phyloP scores from a whole-genome alignment of 2,113 vertebrate genomes.

The Cynoglossus semilaevis region DNA sequence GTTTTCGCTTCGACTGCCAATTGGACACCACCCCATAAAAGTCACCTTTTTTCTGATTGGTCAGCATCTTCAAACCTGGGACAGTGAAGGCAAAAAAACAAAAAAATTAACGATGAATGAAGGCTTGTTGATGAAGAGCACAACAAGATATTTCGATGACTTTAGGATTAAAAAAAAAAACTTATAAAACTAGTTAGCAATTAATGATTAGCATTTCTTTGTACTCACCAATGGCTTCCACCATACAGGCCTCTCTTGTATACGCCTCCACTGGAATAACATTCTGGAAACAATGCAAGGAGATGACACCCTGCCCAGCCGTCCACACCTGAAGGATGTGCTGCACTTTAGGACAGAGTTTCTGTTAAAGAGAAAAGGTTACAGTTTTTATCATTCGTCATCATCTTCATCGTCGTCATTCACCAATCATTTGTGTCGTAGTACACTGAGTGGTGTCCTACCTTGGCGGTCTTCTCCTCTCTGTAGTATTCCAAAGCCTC shows the following conservation, averaged over 20 bases:
- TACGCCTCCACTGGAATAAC: constrained; percentile 86
- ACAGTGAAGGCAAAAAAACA: constrained; percentile 4
- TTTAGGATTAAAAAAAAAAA: no score
- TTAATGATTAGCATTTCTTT: no score
- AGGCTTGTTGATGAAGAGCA: no score
- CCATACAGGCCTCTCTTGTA: constrained; percentile 86
- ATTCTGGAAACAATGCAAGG: constrained; percentile 91
- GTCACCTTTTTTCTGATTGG: constrained; percentile 86
- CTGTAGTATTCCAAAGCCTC: constrained; percentile 80
- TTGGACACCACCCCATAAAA: constrained; percentile 81
- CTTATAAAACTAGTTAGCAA: no score
- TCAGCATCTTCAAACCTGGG: constrained; percentile 84
- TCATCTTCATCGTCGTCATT: no score
- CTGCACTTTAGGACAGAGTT: constrained; percentile 82
- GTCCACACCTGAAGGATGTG: constrained; percentile 90
- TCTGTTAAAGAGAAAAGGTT: constrained; percentile 49
- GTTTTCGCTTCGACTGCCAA: constrained; percentile 76
- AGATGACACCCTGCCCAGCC: constrained; percentile 80
- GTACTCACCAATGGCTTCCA: constrained; percentile 87
- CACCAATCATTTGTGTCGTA: neutral
- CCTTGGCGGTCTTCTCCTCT: constrained; percentile 71
- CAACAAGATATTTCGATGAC: no score
- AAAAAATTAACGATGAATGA: neutral
- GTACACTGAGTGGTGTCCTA: constrained; percentile 22
- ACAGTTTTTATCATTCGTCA: neutral